These are phyloP conservation scores for Drosophila fuyamai DNA, from an alignment of 1,140 invertebrate genomes.

Conservation along the genomic window DNA sequence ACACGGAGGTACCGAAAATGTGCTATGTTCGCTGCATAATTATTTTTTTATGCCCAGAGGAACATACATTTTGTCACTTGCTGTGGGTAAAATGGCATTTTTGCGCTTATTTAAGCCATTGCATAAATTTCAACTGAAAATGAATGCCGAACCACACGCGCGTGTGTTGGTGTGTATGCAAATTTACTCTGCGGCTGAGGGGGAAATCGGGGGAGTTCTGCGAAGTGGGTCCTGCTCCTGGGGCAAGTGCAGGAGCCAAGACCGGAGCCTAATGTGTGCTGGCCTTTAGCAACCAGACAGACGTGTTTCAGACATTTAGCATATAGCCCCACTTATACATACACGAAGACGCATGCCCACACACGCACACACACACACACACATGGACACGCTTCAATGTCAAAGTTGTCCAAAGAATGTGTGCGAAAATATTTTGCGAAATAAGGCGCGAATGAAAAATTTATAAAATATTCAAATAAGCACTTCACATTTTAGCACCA, in stretches of 20 bases:
- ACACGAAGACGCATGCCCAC: neutral
- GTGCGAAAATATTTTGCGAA: slow-evolving; percentile 78
- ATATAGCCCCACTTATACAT: slow-evolving; percentile 44
- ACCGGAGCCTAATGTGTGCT: slow-evolving; percentile 54
- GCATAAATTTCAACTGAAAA: slow-evolving; percentile 77
- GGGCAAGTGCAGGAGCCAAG: slow-evolving; percentile 67
- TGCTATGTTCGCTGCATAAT: slow-evolving; percentile 57
- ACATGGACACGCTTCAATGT: slow-evolving; percentile 56
- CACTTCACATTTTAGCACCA: slow-evolving; percentile 68
- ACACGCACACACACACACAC: slow-evolving; percentile 31
- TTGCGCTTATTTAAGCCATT: slow-evolving; percentile 79
- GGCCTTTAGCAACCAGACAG: slow-evolving; percentile 52
- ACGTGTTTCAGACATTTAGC: slow-evolving; percentile 73
- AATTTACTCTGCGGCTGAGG: slow-evolving; percentile 52
- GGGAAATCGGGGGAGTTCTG: neutral
- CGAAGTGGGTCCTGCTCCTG: slow-evolving; percentile 48
- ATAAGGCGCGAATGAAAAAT: slow-evolving; percentile 83
- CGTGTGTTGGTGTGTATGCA: slow-evolving; percentile 55
- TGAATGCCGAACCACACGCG: slow-evolving; percentile 64
- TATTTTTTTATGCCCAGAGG: slow-evolving; percentile 59
- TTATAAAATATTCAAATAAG: slow-evolving; percentile 82
- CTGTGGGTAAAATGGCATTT: slow-evolving; percentile 70
- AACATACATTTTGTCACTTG: slow-evolving; percentile 71
- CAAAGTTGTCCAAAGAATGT: slow-evolving; percentile 74
- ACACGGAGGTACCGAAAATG: slow-evolving; percentile 1